These are phyloP conservation scores for Tricholaema leucomelas DNA, from an alignment of 2,113 vertebrate species.

Conservation along the genomic window DNA sequence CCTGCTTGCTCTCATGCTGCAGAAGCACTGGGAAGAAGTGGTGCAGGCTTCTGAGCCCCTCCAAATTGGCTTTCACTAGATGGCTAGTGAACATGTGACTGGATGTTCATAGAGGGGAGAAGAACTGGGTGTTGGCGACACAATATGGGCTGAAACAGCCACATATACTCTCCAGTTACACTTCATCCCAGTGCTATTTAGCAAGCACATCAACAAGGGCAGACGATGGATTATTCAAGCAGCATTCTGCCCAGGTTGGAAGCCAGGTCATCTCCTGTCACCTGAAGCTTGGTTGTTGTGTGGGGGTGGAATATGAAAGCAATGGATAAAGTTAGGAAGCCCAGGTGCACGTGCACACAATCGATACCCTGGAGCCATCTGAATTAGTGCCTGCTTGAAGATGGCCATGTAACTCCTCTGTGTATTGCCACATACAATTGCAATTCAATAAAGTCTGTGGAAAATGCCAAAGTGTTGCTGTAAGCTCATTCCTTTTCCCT, in stretches of 20 bases:
- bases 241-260: neutral
- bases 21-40: neutral
- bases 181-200: neutral
- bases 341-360: neutral
- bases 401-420: slow-evolving; percentile 26
- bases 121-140: neutral
- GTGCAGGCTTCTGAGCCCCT: neutral
- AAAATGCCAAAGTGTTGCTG: slow-evolving; percentile 33
- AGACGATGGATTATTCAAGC: neutral
- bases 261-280: neutral
- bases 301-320: slow-evolving; percentile 19
- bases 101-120: fast-evolving
- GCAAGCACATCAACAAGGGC: neutral
- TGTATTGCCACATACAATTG: slow-evolving; percentile 65
- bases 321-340: neutral
- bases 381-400: slow-evolving; percentile 5
- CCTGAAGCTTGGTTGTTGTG: neutral
- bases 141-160: neutral
- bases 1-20: neutral
- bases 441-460: slow-evolving; percentile 74
- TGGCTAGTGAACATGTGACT: neutral
- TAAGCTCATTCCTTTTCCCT: neutral
- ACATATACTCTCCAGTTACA: neutral
- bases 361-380: neutral
- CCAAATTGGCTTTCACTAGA: neutral